Conservation (phyloP, 2,888 invertebrate species). For the Drosophila suboccidentalis region DNA sequence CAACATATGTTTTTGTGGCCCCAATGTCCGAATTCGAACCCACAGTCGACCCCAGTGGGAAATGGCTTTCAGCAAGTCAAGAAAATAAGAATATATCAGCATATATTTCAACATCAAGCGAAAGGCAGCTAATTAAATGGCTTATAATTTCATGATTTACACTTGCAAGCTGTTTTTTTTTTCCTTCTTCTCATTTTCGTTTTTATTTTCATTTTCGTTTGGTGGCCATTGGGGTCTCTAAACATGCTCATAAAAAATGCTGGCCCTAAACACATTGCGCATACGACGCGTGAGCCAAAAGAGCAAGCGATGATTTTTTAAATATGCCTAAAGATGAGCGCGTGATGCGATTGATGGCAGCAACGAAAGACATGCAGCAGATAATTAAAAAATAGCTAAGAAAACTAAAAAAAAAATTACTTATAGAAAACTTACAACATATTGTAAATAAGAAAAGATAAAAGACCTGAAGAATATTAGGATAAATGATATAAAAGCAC, state of each 20-base stretch:
- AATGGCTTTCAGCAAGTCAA: conserved; percentile 64
- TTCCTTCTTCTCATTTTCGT: neutral
- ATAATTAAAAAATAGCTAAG: conserved; percentile 1
- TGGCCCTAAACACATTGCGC: conserved; percentile 44
- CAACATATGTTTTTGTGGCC: conserved; percentile 20
- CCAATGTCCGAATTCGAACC: conserved; percentile 4
- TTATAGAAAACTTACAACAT: neutral
- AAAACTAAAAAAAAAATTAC: neutral
- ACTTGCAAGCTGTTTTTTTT: conserved; percentile 51
- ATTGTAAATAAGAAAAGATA: neutral
- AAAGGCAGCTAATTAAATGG: conserved; percentile 74
- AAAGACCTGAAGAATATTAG: neutral
- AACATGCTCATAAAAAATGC: conserved; percentile 60
- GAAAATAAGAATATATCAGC: conserved; percentile 54
- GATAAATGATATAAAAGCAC: neutral
- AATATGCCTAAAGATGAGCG: conserved; percentile 29
- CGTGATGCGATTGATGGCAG: conserved; percentile 52
- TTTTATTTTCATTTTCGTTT: conserved; percentile 3
- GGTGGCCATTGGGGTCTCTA: conserved; percentile 28
- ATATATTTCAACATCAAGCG: conserved; percentile 66
- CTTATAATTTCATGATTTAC: conserved; percentile 79
- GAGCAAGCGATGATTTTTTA: conserved; percentile 15
- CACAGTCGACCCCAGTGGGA: conserved; percentile 45
- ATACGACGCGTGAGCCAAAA: conserved; percentile 47
- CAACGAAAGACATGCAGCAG: conserved; percentile 9